These are phyloP conservation scores for Vanacampus margaritifer DNA, from an alignment of 2,113 vertebrate species.

Conservation along the genomic window DNA sequence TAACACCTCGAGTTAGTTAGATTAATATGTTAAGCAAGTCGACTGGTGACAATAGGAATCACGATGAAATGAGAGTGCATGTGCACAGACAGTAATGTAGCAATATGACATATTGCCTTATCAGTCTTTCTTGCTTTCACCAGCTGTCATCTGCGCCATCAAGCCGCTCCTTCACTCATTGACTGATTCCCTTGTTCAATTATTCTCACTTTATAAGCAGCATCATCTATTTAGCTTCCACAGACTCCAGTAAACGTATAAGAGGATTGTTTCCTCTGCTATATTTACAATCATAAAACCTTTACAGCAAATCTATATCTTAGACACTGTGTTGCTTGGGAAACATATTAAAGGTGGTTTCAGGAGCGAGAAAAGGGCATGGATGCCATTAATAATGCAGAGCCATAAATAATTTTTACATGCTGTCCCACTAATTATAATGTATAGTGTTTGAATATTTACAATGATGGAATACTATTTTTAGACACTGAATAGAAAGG, in stretches of 20 bases:
- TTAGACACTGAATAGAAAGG: conserved; percentile 20
- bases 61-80: conserved; percentile 27
- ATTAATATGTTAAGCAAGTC: neutral
- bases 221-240: conserved; percentile 61
- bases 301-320: conserved; percentile 68
- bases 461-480: conserved; percentile 37
- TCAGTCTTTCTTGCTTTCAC: conserved; percentile 62
- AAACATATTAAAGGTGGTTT: conserved; percentile 64
- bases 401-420: conserved; percentile 41
- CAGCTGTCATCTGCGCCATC: conserved; percentile 61
- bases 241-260: conserved; percentile 60
- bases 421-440: conserved; percentile 56
- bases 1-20: too few species aligned
- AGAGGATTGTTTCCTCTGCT: conserved; percentile 56
- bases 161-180: conserved; percentile 46
- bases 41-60: conserved; percentile 10
- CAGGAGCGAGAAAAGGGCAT: conserved; percentile 30
- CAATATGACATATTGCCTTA: conserved; percentile 52
- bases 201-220: conserved; percentile 75
- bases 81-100: conserved; percentile 28
- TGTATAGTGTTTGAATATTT: conserved; percentile 28
- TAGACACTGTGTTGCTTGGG: conserved; percentile 41
- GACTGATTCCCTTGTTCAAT: conserved; percentile 69
- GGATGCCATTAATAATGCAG: conserved; percentile 41
- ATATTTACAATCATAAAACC: conserved; percentile 66